Base-by-base conservation (phyloP, 2,113 vertebrate genomes). In the Misgurnus mizolepis region DNA sequence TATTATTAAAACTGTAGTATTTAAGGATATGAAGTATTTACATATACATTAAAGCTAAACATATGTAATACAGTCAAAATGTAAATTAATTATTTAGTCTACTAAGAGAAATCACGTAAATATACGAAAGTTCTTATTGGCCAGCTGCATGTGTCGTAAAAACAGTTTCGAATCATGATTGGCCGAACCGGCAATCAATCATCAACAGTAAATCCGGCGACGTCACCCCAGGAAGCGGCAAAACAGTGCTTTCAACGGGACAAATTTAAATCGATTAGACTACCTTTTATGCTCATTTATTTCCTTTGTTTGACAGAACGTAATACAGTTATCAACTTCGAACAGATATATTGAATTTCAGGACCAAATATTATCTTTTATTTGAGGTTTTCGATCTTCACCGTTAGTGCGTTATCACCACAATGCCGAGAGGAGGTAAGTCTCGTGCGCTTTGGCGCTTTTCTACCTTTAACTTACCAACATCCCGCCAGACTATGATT, bases 381-480 rank as follows among this genome's bases (percentile, higher is more conserved):
- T 64, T 41, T 49, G 15, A 43, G 14, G 6, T 22, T 78, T 43
- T 62, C 12, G 56, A n/a, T 65, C 75, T 61, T 53, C 47, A 45
- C 43, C n/a, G 55, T 62, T 71, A 40, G 10, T 18, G 3, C 39
- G 27, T 62, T 8, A 67, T 68, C 66, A 89, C 47, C 53, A 94
- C 27, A 34, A 34, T 94, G 93, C 93, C 93, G 27, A 89, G 93
- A 75, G 92, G 93, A 66, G 93, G 93, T 94, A 80, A 91, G 93
- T 89, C 15, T 65, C 39, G 8, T 10, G 27, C 7, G 40, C 14
- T 2, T 39, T 1, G 18, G 2, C 18, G 73, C 45, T 50, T 7
- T 49, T 49, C 61, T 39, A 34, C 22, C 18, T 12, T 58, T 62
- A 34, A 34, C 27, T 34, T 3, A 64, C 4, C 1, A 64, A 4